These are phyloP conservation scores for Drosophila limbata DNA, from an alignment of 2,888 invertebrate species.

Conservation along the genomic window DNA sequence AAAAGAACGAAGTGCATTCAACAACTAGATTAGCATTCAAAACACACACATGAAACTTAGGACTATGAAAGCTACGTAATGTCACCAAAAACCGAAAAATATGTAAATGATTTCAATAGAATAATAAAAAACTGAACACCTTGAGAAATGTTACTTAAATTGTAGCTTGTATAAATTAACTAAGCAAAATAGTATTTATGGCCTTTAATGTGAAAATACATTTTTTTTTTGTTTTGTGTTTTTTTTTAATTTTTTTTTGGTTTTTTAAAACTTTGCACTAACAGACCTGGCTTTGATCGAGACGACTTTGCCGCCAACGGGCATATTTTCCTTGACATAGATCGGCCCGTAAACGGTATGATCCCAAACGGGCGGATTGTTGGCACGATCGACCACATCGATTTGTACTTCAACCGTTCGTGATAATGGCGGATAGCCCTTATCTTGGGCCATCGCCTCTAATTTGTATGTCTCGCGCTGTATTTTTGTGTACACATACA, in stretches of 20 bases:
- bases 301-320: conserved; percentile 98
- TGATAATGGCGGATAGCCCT: conserved; percentile 97
- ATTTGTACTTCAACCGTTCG: conserved; percentile 99
- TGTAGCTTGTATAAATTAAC: conserved; percentile 38
- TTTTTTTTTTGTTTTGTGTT: conserved; percentile 30
- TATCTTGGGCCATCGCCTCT: conserved; percentile 99
- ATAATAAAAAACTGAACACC: conserved; percentile 37
- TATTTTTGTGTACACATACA: conserved; percentile 61
- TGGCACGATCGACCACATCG: conserved; percentile 98
- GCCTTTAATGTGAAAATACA: conserved; percentile 20
- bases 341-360: conserved; percentile 98
- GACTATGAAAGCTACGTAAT: conserved; percentile 34
- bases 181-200: conserved; percentile 67
- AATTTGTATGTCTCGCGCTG: conserved; percentile 99
- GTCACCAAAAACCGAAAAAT: conserved; percentile 50
- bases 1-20: conserved; percentile 9
- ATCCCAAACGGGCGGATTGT: conserved; percentile 99
- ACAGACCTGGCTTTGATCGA: conserved; percentile 99
- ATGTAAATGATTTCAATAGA: conserved; percentile 3
- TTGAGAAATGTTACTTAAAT: conserved; percentile 26
- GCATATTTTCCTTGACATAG: conserved; percentile 98
- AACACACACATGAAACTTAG: conserved; percentile 34
- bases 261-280: conserved; percentile 60
- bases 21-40: conserved; percentile 49
- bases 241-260: conserved; percentile 27